Evolutionary conservation across 1,140 invertebrate genomes (phyloP).

Genomic region (Aporrectodea caliginosa): DNA sequence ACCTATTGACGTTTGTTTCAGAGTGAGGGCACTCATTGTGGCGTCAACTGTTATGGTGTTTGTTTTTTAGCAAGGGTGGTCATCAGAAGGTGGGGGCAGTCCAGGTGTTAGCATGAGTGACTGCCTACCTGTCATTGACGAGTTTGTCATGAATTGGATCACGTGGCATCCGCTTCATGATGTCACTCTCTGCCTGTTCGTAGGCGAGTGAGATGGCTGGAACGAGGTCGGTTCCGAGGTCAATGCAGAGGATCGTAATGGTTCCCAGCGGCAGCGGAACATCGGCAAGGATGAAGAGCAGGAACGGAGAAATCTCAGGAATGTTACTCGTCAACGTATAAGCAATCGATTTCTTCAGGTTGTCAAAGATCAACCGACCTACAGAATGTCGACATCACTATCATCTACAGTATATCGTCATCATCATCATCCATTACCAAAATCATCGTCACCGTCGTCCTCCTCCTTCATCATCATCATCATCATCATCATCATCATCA

Average conservation of each 20-base stretch:
- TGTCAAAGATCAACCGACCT: constrained; percentile 69
- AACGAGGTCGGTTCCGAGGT: constrained; percentile 47
- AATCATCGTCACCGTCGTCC: too few relatives aligned
- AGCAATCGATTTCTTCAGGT: constrained; percentile 63
- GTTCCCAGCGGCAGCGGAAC: constrained; percentile 44
- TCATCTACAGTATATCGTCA: too few relatives aligned
- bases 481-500: too few relatives aligned
- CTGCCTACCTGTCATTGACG: constrained; percentile 27
- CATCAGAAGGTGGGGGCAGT: too few relatives aligned
- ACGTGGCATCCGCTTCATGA: constrained; percentile 95
- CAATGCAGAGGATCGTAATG: constrained; percentile 47
- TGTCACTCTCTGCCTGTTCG: constrained; percentile 92
- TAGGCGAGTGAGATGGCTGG: constrained; percentile 75
- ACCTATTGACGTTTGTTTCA: too few relatives aligned
- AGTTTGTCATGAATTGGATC: constrained; percentile 62
- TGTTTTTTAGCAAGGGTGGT: too few relatives aligned
- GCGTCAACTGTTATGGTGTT: too few relatives aligned
- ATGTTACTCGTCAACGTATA: constrained; percentile 66
- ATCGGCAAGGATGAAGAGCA: constrained; percentile 42
- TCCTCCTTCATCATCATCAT: too few relatives aligned
- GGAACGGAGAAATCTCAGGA: constrained; percentile 59
- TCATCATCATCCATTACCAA: neutral
- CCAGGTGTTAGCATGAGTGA: too few relatives aligned
- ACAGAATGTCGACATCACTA: neutral
- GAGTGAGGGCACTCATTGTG: too few relatives aligned